phyloP scores from a whole-genome alignment of 2,113 vertebrate species.

The Triplophysa dalaica region DNA sequence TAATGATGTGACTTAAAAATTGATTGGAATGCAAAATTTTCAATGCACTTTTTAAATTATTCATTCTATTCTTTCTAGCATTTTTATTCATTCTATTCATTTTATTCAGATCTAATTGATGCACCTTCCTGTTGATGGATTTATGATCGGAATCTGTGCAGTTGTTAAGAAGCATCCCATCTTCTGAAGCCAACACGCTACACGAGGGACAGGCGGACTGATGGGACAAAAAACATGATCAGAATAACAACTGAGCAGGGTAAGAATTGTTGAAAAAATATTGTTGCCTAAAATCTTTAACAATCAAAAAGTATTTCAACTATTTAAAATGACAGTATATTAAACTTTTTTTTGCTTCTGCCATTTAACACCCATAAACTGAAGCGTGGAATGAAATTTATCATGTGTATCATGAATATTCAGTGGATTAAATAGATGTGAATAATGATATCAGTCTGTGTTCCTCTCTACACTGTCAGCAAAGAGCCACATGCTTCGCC shows the following conservation, averaged over 20 bases:
- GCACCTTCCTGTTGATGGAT: slow-evolving; percentile 77
- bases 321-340: too few species aligned
- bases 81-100: not conserved
- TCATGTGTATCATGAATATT: not conserved
- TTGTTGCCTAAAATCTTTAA: too few species aligned
- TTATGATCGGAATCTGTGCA: slow-evolving; percentile 82
- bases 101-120: slow-evolving; percentile 65
- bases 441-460: not conserved
- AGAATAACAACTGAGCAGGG: not conserved
- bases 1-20: too few species aligned
- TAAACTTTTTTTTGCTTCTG: not conserved
- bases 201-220: slow-evolving; percentile 84
- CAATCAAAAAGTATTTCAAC: too few species aligned
- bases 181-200: slow-evolving; percentile 71
- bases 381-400: not conserved
- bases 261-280: too few species aligned
- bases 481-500: not conserved
- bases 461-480: not conserved
- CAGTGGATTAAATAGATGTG: not conserved
- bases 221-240: not conserved
- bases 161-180: slow-evolving; percentile 79
- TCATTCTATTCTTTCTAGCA: not conserved
- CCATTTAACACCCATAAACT: not conserved
- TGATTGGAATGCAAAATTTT: too few species aligned
- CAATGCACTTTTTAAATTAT: too few species aligned